These are phyloP conservation scores for Apocheima hispidaria DNA, from an alignment of 2,888 invertebrate genomes.

Conservation along the genomic window DNA sequence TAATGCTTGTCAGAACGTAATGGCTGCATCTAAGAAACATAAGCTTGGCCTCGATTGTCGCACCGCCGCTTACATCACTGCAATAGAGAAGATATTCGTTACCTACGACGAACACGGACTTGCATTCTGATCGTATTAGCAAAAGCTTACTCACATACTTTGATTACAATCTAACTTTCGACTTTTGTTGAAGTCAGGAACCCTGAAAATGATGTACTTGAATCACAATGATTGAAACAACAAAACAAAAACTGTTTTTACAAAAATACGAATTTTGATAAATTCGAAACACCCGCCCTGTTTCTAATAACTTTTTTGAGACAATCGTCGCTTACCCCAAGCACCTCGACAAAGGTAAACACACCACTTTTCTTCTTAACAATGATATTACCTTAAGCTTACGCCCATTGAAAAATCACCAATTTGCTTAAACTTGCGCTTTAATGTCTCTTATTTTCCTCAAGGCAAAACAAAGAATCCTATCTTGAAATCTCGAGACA, in stretches of 20 bases:
- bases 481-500: conserved; percentile 54
- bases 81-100: conserved; percentile 98
- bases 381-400: conserved; percentile 38
- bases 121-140: conserved; percentile 90
- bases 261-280: neutral
- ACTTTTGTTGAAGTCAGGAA: no score
- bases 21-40: conserved; percentile 88
- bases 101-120: conserved; percentile 98
- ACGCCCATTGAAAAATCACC: conserved; percentile 43
- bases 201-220: no score
- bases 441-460: conserved; percentile 46
- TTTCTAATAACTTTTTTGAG: neutral
- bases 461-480: conserved; percentile 44
- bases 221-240: neutral
- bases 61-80: conserved; percentile 97
- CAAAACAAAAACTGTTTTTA: neutral
- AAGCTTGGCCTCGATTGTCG: conserved; percentile 93
- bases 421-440: conserved; percentile 45
- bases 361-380: conserved; percentile 34
- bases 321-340: conserved; percentile 30
- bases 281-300: neutral
- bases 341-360: conserved; percentile 31
- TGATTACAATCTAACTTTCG: neutral
- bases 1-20: conserved; percentile 90
- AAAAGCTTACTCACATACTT: neutral